A percentile compares a stretch with the other conserved stretches of the same genome.
These are phyloP conservation scores for Cheumatopsyche charites DNA, from an alignment of 1,140 invertebrate genomes.

Conservation along the genomic window DNA sequence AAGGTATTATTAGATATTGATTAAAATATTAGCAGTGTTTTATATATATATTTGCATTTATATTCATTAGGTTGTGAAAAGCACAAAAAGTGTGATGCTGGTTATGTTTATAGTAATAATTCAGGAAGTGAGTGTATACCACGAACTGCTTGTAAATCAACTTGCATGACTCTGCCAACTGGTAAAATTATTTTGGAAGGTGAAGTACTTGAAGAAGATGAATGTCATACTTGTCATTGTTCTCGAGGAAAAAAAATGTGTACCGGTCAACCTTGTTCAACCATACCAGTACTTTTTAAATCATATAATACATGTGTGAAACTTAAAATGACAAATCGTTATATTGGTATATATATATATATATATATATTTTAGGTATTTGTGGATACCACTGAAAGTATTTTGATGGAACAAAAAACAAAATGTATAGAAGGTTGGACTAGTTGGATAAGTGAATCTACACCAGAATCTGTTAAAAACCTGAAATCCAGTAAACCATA, in stretches of 20 bases:
- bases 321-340: background rate
- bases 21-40: background rate
- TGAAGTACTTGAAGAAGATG: conserved; percentile 74
- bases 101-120: conserved; percentile 72
- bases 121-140: conserved; percentile 75
- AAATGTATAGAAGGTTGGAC: conserved; percentile 74
- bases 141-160: conserved; percentile 69
- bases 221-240: conserved; percentile 79
- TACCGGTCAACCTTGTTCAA: conserved; percentile 70
- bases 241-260: conserved; percentile 71
- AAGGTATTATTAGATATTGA: conserved; percentile 60
- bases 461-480: conserved; percentile 52
- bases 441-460: conserved; percentile 73
- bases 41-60: conserved; percentile 4
- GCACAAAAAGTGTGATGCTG: conserved; percentile 74
- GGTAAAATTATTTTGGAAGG: conserved; percentile 76
- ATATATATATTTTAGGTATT: background rate
- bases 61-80: conserved; percentile 66
- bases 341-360: background rate
- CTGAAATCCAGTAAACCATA: conserved; percentile 51
- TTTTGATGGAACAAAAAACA: conserved; percentile 52
- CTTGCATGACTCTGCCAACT: conserved; percentile 70
- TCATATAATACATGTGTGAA: background rate
- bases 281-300: conserved; percentile 47
- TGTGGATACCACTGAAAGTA: background rate